Percentiles rank a stretch among this genome's conserved stretches.
Evolutionary conservation across 2,113 vertebrate species (phyloP).

Genomic region (Phylloscopus trochiloides): DNA sequence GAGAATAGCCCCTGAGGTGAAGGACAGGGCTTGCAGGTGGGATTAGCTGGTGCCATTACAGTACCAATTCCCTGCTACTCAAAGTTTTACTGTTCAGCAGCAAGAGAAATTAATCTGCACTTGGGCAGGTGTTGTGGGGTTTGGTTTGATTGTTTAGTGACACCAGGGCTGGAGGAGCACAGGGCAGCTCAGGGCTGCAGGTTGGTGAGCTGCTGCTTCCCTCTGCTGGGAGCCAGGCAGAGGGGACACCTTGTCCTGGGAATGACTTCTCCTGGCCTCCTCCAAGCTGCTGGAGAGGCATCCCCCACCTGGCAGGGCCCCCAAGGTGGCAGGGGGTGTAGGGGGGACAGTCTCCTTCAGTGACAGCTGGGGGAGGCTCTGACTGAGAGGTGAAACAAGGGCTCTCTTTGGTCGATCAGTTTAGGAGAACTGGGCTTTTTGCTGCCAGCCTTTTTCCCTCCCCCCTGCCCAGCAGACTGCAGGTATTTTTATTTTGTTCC

Average conservation of each 20-base stretch:
- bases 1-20: background rate
- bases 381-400: background rate
- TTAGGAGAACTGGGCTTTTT: background rate
- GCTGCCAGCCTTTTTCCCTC: background rate
- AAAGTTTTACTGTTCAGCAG: background rate
- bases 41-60: constrained; percentile 11
- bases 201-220: constrained; percentile 3
- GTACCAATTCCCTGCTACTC: background rate
- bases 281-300: background rate
- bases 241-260: background rate
- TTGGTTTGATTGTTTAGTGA: background rate
- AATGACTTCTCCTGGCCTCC: background rate
- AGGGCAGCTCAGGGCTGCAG: background rate
- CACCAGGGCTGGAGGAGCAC: background rate
- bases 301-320: background rate
- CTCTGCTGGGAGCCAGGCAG: constrained; percentile 32
- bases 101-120: background rate
- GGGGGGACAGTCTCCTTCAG: background rate
- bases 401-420: background rate
- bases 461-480: background rate
- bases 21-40: background rate
- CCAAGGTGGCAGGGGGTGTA: background rate
- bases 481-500: background rate
- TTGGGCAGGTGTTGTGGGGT: background rate
- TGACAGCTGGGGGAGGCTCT: background rate